Evolutionary conservation across 2,888 invertebrate species (phyloP).

Genomic region (Drosophila flavopinicola): DNA sequence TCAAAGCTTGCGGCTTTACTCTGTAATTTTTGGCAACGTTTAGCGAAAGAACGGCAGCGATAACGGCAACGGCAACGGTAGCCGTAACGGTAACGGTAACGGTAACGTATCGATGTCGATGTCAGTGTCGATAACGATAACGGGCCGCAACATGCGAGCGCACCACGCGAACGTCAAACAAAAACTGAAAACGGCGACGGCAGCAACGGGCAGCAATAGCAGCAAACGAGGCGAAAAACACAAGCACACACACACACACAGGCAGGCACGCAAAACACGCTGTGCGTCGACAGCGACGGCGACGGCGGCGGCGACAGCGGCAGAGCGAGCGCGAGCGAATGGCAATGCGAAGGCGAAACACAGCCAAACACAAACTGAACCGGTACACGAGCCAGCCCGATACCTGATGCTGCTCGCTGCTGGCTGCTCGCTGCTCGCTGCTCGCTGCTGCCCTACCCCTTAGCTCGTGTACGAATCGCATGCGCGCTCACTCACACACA

Average conservation of each 20-base stretch:
- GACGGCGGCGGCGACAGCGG: slow-evolving; percentile 25
- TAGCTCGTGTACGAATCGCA: slow-evolving; percentile 60
- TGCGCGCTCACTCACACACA: slow-evolving; percentile 65
- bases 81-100: slow-evolving; percentile 27
- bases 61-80: slow-evolving; percentile 6
- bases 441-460: slow-evolving; percentile 47
- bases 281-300: slow-evolving; percentile 34
- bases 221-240: slow-evolving; percentile 32
- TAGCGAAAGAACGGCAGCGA: slow-evolving; percentile 22
- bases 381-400: slow-evolving; percentile 39
- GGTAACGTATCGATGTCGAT: slow-evolving; percentile 41
- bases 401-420: slow-evolving; percentile 53
- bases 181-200: slow-evolving; percentile 69
- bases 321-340: slow-evolving; percentile 54
- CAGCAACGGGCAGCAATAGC: slow-evolving; percentile 50
- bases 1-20: slow-evolving; percentile 15
- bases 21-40: slow-evolving; percentile 35
- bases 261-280: slow-evolving; percentile 32
- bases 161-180: slow-evolving; percentile 75
- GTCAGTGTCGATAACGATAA: slow-evolving; percentile 48
- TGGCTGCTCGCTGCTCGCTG: slow-evolving; percentile 4
- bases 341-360: slow-evolving; percentile 62
- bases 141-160: slow-evolving; percentile 61
- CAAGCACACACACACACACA: neutral
- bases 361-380: slow-evolving; percentile 55